Evolutionary conservation across 1,140 invertebrate species (phyloP).

Genomic region (Pseudachorutes palmiensis): DNA sequence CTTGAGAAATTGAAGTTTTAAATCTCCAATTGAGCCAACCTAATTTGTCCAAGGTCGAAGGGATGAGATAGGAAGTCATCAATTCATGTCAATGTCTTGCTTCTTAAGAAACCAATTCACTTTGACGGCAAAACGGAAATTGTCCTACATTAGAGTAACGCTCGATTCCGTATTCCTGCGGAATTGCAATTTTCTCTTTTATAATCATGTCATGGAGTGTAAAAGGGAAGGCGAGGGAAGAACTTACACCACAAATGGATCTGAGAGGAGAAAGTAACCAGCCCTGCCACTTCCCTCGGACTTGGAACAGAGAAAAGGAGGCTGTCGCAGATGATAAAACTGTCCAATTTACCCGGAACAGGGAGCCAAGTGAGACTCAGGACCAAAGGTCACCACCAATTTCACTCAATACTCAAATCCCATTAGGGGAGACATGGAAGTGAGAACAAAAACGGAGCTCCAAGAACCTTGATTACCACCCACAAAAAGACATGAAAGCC

Average conservation of each 20-base stretch:
- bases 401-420: neutral
- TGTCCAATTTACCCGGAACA: neutral
- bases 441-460: neutral
- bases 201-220: neutral
- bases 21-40: neutral
- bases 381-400: neutral
- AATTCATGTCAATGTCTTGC: neutral
- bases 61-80: conserved; percentile 3
- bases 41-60: neutral
- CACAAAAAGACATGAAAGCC: too few species aligned
- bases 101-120: neutral
- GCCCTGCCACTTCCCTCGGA: too few species aligned
- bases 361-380: neutral
- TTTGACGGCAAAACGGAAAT: neutral
- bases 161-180: conserved; percentile 6
- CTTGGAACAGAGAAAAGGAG: neutral
- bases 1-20: neutral
- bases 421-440: neutral
- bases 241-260: neutral
- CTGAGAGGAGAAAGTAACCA: neutral
- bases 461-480: too few species aligned
- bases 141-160: neutral
- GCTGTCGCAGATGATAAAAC: neutral
- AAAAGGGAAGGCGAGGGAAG: neutral
- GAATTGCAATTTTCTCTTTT: neutral